Percentiles rank a stretch among this genome's conserved stretches.
Evolutionary conservation across 2,888 invertebrate species (phyloP).

Genomic region (Tinea trinotella): DNA sequence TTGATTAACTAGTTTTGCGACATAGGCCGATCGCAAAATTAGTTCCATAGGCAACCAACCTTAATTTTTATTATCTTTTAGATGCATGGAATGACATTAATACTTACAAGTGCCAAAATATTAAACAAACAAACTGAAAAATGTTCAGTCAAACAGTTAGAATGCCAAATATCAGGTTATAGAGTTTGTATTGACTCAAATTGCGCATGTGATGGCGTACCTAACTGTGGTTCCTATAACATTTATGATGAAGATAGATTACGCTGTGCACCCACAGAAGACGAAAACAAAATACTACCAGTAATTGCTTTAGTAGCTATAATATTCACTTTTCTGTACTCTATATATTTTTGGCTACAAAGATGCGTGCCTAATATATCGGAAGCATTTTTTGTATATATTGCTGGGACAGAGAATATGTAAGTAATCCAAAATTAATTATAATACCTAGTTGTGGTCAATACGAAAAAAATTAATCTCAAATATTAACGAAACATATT

Average conservation of each 20-base stretch:
- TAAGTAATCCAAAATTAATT: no score
- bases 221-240: conserved; percentile 56
- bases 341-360: conserved; percentile 53
- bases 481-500: neutral
- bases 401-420: conserved; percentile 53
- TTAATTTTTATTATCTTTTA: conserved; percentile 27
- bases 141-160: conserved; percentile 37
- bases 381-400: conserved; percentile 57
- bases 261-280: conserved; percentile 36
- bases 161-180: conserved; percentile 51
- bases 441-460: no score
- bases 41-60: no score
- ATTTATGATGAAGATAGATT: conserved; percentile 58
- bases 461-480: no score
- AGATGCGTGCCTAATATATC: conserved; percentile 57
- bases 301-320: conserved; percentile 47
- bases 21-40: no score
- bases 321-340: conserved; percentile 43
- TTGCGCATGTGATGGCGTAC: conserved; percentile 53
- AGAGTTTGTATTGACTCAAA: conserved; percentile 51
- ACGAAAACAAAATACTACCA: conserved; percentile 46
- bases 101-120: conserved; percentile 45
- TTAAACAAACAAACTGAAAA: conserved; percentile 28
- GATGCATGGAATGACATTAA: conserved; percentile 45
- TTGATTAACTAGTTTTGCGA: no score